Base-by-base conservation (phyloP, 2,888 invertebrate species). In the Marronus borbonicus region DNA sequence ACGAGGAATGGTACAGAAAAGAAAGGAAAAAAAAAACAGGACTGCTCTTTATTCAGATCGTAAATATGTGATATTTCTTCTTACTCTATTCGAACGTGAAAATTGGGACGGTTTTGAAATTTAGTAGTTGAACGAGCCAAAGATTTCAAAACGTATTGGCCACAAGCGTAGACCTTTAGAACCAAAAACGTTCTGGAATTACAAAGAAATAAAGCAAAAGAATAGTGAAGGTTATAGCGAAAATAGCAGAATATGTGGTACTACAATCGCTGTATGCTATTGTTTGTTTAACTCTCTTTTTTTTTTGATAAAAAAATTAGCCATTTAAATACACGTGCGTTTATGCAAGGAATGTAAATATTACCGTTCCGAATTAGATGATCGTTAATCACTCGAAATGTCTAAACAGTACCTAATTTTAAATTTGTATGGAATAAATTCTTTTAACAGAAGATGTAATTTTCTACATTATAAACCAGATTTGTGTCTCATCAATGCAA, bases 61-160 rank as follows among this genome's bases (percentile, higher is more conserved):
- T 68, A 74, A 74, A 74, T 74, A 44, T 74, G 44, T 8, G 72
- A 62, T n/a, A 49, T 5, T 36, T 5, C 14, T 60, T 44, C 44
- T 60, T 60, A 49, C 36, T 24, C 60, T 14, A 44, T 12, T 39
- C 39, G 72, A 74, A 20, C n/a, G 39, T 17, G 24, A 60, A 24
- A 74, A 44, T 74, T 74, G 58, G 72, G 5, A n/a, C 72, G 44
- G 52, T 74, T 74, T 74, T 28, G 72, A 60, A 74, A 74, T 74
- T 62, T 74, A n/a, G 44, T 62, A 49, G 72, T 44, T 24, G 58
- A 8, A 17, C 39, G 72, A 60, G 72, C 72, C 72, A 74, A 60
- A 60, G 24, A 62, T 74, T 74, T 74, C 72, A 49, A 74, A 74
- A 74, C 44, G 44, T 58, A 74, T n/a, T 39, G n/a, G 39, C 44